Evolutionary conservation across 1,140 invertebrate genomes (phyloP), one percentile per base, ranked within the genome.

Genomic region (Metaphire vulgaris): DNA sequence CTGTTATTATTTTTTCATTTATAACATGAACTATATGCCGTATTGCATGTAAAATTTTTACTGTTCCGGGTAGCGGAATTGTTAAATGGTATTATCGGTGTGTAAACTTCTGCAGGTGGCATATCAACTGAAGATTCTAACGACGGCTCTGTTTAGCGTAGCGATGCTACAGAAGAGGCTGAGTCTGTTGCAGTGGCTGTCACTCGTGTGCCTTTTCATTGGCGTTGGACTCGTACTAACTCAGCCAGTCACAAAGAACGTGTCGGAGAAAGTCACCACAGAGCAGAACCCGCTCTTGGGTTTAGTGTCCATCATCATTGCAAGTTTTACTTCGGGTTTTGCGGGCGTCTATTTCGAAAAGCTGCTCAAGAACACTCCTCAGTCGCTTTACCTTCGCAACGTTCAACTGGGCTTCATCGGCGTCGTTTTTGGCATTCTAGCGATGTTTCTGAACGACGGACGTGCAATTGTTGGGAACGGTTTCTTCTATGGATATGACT

Each of bases 331-430:
- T 56, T 98, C 96, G 34, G 97, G 97, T 1, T 99, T 99, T 88
- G 96, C 97, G 26, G 97, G 97, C 30, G 95, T 99, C 79, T 99
- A 97, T 85, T 99, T 99, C 87, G 97, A 99, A 86, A 99, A 99
- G 89, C 97, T 99, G 80, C 87, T 99, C 0, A 99, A 86, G 85
- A 87, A 84, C n/a, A 94, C 94, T 0, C 91, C 96, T 79, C 91
- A 97, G 69, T 96, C 95, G 0, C 89, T 98, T 0, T 99, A 97
- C 87, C 85, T 89, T 56, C 80, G 89, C 77, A 91, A 91, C 80
- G 83, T 90, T 72, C 90, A 91, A 77, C 80, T 91, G 34, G 87
- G 89, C n/a, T 79, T 88, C 69, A 87, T 89, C 79, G 86, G 88
- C 30, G 83, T 88, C 33, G 73, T 89, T 31, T 81, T 89, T 70